Evolutionary conservation across 2,797 vertebrate species (phyloP).

Genomic region (Distichodus sexfasciatus): DNA sequence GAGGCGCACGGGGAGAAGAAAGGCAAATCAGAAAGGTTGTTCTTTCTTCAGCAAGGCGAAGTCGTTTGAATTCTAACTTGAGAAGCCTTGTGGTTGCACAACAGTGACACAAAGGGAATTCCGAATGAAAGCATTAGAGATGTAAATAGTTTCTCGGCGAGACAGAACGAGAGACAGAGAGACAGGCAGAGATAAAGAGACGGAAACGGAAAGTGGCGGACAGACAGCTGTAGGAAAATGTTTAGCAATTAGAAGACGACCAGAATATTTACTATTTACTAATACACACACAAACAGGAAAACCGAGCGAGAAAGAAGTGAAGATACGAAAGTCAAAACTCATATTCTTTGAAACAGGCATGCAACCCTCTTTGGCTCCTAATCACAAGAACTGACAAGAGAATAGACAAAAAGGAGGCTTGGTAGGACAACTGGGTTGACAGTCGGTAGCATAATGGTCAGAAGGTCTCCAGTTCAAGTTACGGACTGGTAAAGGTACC

Average conservation of each 20-base stretch:
- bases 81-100: slow-evolving; percentile 61
- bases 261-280: no score
- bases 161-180: slow-evolving; percentile 18
- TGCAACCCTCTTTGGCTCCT: no score
- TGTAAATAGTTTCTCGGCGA: slow-evolving; percentile 70
- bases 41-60: slow-evolving; percentile 56
- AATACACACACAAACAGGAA: neutral
- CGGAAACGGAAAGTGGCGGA: slow-evolving; percentile 20
- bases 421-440: no score
- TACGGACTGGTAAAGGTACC: no score
- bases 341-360: no score
- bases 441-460: no score
- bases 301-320: no score
- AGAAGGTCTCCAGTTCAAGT: no score
- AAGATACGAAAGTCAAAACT: no score
- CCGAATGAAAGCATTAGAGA: slow-evolving; percentile 74
- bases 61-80: slow-evolving; percentile 60
- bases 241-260: slow-evolving; percentile 67
- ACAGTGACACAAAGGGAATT: slow-evolving; percentile 76
- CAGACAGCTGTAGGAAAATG: slow-evolving; percentile 52
- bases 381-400: no score
- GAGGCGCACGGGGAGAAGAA: slow-evolving; percentile 17
- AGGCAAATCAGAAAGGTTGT: slow-evolving; percentile 43
- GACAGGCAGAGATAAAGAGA: slow-evolving; percentile 13
- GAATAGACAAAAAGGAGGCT: no score